phyloP scores from a whole-genome alignment of 1,140 invertebrate genomes.

The Pristionchus pacificus region DNA sequence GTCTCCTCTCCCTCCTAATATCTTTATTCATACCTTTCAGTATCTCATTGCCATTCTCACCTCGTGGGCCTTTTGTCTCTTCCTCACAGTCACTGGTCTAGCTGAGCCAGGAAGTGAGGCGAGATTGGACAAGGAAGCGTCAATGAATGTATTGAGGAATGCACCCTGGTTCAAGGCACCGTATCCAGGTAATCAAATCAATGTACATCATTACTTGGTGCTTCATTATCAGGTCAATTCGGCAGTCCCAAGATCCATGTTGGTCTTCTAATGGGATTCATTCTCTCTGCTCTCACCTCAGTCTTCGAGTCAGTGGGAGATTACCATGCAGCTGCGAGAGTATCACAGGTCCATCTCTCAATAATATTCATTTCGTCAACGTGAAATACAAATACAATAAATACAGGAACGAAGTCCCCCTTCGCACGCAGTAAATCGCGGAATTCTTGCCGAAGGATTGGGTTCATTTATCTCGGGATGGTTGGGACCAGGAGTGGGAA shows the following conservation, averaged over 20 bases:
- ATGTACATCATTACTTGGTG: not conserved
- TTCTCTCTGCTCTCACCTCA: conserved; percentile 58
- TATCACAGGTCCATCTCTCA: conserved; percentile 48
- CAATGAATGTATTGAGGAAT: conserved; percentile 39
- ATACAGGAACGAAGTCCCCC: conserved; percentile 45
- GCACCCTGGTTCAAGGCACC: conserved; percentile 47
- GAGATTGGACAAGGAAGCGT: conserved; percentile 46
- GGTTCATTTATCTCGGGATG: conserved; percentile 50
- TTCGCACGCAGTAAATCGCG: conserved; percentile 59
- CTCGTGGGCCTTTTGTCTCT: conserved; percentile 49
- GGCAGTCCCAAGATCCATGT: conserved; percentile 57
- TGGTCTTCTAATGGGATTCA: conserved; percentile 57
- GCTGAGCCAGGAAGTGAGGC: conserved; percentile 43
- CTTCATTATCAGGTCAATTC: conserved; percentile 60
- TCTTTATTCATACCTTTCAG: conserved; percentile 24
- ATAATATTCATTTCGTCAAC: not conserved
- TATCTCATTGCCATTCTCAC: conserved; percentile 52
- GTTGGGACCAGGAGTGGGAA: conserved; percentile 41
- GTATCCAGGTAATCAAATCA: conserved; percentile 42
- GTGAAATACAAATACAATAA: not conserved
- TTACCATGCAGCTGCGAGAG: conserved; percentile 59
- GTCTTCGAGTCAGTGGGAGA: conserved; percentile 61
- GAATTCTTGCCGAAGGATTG: conserved; percentile 37
- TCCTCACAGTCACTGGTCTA: conserved; percentile 48
- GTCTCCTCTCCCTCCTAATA: conserved; percentile 2